A percentile compares a stretch with the other conserved stretches of the same genome.
phyloP scores from a whole-genome alignment of 64 coral and sea anemone genomes.

The Stichodactyla helianthus region DNA sequence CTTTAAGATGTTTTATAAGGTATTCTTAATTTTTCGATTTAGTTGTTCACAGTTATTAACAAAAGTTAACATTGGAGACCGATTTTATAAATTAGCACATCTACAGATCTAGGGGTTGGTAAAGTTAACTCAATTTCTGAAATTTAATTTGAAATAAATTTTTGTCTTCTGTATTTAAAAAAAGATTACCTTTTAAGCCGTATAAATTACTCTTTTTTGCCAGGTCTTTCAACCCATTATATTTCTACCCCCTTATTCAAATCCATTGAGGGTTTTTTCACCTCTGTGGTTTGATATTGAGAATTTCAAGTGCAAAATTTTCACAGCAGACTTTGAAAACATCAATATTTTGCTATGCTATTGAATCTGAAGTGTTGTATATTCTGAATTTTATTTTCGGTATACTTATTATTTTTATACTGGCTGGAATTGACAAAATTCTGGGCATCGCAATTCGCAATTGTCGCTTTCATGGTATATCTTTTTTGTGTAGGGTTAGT shows the following conservation, averaged over 20 bases:
- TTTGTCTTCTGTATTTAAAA: too few relatives aligned
- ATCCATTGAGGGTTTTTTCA: not conserved
- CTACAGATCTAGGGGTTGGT: too few relatives aligned
- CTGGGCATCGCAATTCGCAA: not conserved
- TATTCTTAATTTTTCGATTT: not conserved
- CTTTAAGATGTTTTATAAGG: not conserved
- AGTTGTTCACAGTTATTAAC: not conserved
- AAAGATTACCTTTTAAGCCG: not conserved
- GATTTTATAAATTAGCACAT: too few relatives aligned
- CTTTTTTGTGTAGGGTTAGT: not conserved
- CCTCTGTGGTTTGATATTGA: not conserved
- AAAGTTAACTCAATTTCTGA: too few relatives aligned
- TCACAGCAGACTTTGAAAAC: not conserved
- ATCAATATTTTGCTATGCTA: not conserved
- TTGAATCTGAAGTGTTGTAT: not conserved
- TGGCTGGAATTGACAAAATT: not conserved
- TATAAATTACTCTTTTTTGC: not conserved
- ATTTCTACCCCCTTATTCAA: not conserved
- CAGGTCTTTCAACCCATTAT: not conserved
- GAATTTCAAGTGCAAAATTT: conserved; percentile 10
- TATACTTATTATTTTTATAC: not conserved
- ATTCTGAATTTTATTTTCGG: not conserved
- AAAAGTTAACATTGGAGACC: not conserved
- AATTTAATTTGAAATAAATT: too few relatives aligned
- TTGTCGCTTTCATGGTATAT: not conserved